Evolutionary conservation across 2,113 vertebrate genomes (phyloP).

Genomic region (Sclerurus mexicanus): DNA sequence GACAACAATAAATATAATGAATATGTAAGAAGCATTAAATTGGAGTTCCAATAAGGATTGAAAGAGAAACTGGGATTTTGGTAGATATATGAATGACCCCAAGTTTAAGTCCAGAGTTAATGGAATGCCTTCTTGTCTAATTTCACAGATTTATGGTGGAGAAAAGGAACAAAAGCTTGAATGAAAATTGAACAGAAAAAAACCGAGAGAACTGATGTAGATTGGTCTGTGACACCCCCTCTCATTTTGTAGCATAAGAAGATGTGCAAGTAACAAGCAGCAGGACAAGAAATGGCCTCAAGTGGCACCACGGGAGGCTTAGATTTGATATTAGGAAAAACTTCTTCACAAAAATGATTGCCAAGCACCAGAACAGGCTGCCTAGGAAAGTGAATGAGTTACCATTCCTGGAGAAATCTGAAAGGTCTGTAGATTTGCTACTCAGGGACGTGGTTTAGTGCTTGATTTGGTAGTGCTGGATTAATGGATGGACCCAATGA

Average conservation of each 20-base stretch:
- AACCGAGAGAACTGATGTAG: not conserved
- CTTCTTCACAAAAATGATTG: not conserved
- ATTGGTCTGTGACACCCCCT: fast-evolving
- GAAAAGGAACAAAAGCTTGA: not conserved
- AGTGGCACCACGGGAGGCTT: not conserved
- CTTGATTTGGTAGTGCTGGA: not conserved
- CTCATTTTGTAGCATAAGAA: not conserved
- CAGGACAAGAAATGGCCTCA: not conserved
- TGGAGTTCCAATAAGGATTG: not conserved
- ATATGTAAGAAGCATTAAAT: not conserved
- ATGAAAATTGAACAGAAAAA: not conserved
- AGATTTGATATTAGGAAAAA: not conserved
- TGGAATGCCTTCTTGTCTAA: not conserved
- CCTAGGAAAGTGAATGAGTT: no score
- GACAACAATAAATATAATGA: not conserved
- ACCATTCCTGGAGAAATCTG: not conserved
- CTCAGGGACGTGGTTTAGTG: not conserved
- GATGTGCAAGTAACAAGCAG: not conserved
- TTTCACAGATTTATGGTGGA: not conserved
- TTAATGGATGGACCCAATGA: not conserved
- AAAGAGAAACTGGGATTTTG: not conserved
- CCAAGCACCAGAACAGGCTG: not conserved
- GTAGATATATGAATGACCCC: not conserved
- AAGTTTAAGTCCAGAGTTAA: not conserved
- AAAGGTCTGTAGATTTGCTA: not conserved